Evolutionary conservation across 2,888 invertebrate genomes (phyloP), one percentile per base, ranked within the genome.

Genomic region (Pammene fasciana): DNA sequence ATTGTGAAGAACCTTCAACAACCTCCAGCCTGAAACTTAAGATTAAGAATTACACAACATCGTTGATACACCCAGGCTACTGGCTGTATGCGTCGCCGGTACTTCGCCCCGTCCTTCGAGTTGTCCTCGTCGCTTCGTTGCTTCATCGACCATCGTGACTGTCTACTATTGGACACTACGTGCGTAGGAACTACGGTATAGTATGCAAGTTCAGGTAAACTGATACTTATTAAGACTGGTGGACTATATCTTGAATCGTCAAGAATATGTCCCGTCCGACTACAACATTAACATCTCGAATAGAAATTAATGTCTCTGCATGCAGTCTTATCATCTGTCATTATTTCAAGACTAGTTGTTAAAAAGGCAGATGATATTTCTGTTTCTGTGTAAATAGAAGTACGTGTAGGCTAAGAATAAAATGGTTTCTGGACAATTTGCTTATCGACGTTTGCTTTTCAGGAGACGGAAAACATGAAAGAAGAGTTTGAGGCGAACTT

Each of bases 391-490:
- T 14, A 18, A 45, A 11, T 43, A 18, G 18, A 16, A 11, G 8
- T 54, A 34, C 41, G 5, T 18, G 1, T 43, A 57, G 57, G 13
- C 26, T 43, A 18, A 36, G n/a, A 13, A 50, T 48, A n/a, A 11
- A 41, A n/a, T 6, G 18, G 10, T 38, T 50, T n/a, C 0, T 52
- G 5, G 13, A 18, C 18, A 43, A 36, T 11, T 45, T 0, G 8
- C 55, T 67, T 6, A 52, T 52, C 9, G 43, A 48, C 67, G 11
- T 48, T 26, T 52, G 16, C 71, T 68, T 87, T 85, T 64, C 83
- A 90, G 90, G 90, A 90, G 78, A 77, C 90, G 72, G 85, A 86
- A 18, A 89, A 87, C 73, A 85, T 90, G 65, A 87, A 81, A 59
- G 90, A 90, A 67, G 90, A 90, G 72, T 89, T 83, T 75, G 84